phyloP scores from a whole-genome alignment of 2,113 vertebrate genomes.

The Erythrolamprus reginae region DNA sequence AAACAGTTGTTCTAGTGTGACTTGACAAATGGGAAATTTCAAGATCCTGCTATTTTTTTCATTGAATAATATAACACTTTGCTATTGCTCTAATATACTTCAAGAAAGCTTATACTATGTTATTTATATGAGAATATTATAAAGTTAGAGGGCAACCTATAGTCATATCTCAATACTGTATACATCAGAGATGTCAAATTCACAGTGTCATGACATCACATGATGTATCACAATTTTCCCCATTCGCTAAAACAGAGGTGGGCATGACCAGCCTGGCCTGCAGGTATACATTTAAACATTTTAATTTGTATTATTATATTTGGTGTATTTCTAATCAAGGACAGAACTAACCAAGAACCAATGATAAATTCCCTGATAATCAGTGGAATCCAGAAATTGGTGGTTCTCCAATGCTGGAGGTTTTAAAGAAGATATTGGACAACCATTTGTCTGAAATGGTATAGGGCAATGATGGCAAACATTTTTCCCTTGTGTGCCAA shows the following conservation, averaged over 20 bases:
- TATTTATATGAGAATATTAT: not conserved
- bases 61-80: not conserved
- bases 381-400: not conserved
- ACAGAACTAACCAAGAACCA: not conserved
- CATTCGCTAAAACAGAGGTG: no score
- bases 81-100: not conserved
- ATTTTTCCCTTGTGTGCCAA: no score
- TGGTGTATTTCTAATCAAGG: not conserved
- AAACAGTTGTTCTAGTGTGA: not conserved
- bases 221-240: no score
- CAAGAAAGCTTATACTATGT: not conserved
- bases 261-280: no score
- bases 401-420: not conserved
- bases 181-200: not conserved
- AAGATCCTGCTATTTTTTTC: not conserved
- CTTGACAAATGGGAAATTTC: not conserved
- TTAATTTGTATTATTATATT: not conserved
- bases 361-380: not conserved
- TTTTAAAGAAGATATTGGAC: not conserved
- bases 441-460: not conserved
- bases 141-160: not conserved
- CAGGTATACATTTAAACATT: not conserved
- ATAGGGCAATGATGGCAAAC: no score
- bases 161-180: not conserved
- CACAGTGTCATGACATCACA: no score